Evolutionary conservation across 2,113 vertebrate species (phyloP), one percentile per base, ranked within the genome.

Genomic region (Chaetorhynchus papuensis): DNA sequence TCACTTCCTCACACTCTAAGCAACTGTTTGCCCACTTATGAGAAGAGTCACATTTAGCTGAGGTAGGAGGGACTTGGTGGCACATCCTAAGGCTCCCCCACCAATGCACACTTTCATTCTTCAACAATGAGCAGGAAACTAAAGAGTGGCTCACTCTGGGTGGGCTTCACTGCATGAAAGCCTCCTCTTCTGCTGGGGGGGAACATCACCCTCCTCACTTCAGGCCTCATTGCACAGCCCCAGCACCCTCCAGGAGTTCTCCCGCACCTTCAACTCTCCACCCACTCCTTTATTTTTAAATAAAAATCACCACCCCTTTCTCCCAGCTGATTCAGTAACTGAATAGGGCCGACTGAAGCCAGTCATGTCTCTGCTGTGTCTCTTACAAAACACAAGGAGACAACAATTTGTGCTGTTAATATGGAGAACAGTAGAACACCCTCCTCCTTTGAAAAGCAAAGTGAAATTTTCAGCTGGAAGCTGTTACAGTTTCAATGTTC

Each of bases 381-480:
- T 61, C 61, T 83, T 49, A 83, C 13, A 70, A 65, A 69, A 56
- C 45, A 54, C 10, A 45, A 50, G 28, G 26, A 61, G 53, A 54
- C 17, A 65, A 49, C 41, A 69, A 68, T 83, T 85, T 50, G 8
- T 80, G 35, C 33, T 61, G 17, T 83, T 87, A 94, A 60, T 61
- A 56, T 21, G 19, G 54, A 94, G 68, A 89, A 65, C 57, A 85
- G 49, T 9, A 33, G 60, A 87, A 75, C 66, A 52, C 8, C 56
- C 82, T 83, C 53, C 28, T 66, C 53, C 69, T 90, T 69, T 54
- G 70, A 68, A 76, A 42, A 89, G 31, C 47, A 88, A 88, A 76
- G 22, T 27, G 70, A 56, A 70, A 80, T 41, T 92, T 79, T 52
- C 74, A 93, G 61, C 64, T 44, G 66, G 81, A 76, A 91, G 57